Conservation (phyloP, 2,888 invertebrate genomes). For the Papilio demoleus region DNA sequence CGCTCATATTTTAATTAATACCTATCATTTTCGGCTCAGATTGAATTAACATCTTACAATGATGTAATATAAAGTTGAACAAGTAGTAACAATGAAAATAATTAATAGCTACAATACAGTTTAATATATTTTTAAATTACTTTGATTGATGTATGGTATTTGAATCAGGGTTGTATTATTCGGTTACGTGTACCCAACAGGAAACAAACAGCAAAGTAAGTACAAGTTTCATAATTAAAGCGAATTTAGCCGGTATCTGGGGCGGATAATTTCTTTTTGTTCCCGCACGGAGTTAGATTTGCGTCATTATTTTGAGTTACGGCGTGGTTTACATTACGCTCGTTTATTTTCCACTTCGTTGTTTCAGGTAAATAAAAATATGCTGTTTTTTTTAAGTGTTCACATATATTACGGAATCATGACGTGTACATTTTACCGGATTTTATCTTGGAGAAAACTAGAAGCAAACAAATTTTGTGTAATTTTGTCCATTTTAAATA, state of each 20-base stretch:
- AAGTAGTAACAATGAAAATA: not conserved
- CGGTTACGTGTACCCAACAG: not conserved
- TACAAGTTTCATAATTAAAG: slow-evolving; percentile 36
- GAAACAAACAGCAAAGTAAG: slow-evolving; percentile 16
- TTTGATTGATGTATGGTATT: not conserved
- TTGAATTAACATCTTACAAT: not conserved
- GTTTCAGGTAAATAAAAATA: slow-evolving; percentile 11
- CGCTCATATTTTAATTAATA: not conserved
- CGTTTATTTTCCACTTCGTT: slow-evolving; percentile 6
- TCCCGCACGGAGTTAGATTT: slow-evolving; percentile 20
- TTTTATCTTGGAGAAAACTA: too few species aligned
- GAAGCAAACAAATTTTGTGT: too few species aligned
- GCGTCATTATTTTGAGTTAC: slow-evolving; percentile 32
- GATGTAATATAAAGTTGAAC: too few species aligned
- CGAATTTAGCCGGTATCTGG: slow-evolving; percentile 26
- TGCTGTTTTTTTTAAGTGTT: not conserved
- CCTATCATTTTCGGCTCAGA: not conserved
- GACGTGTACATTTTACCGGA: too few species aligned
- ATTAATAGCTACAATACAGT: not conserved
- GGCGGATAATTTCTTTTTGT: slow-evolving; percentile 34
- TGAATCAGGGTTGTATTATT: not conserved
- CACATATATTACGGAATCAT: too few species aligned
- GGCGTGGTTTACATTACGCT: slow-evolving; percentile 22
- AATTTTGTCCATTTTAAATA: too few species aligned
- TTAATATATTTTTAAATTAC: not conserved